phyloP scores from a whole-genome alignment of 1,140 invertebrate genomes.

The Leptinotarsa defecta region DNA sequence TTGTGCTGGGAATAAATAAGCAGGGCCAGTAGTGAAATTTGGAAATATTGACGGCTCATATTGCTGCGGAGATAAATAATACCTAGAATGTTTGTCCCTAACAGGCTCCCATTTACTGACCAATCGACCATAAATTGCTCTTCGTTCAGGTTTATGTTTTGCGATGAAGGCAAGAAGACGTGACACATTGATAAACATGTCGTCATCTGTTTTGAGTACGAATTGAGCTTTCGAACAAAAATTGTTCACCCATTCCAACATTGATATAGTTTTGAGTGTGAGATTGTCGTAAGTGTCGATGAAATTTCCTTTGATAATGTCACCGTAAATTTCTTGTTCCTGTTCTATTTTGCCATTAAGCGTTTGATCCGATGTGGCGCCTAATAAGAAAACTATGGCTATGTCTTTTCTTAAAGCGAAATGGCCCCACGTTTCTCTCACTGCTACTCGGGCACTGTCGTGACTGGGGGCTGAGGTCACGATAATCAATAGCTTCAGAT shows the following conservation, averaged over 20 bases:
- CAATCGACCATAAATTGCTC: conserved; percentile 78
- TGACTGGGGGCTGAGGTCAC: conserved; percentile 82
- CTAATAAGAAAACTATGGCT: conserved; percentile 76
- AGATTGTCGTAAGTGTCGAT: conserved; percentile 86
- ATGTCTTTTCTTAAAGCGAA: conserved; percentile 74
- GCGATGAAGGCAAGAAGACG: conserved; percentile 72
- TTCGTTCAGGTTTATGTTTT: conserved; percentile 67
- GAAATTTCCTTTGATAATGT: conserved; percentile 79
- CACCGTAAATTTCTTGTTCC: conserved; percentile 74
- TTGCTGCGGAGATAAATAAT: conserved; percentile 77
- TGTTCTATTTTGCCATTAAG: conserved; percentile 62
- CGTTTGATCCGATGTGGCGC: conserved; percentile 61
- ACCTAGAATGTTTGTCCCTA: conserved; percentile 81
- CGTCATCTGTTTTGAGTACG: conserved; percentile 86
- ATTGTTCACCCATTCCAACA: conserved; percentile 80
- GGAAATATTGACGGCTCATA: conserved; percentile 75
- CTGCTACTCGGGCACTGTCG: conserved; percentile 72
- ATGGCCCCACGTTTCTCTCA: conserved; percentile 87
- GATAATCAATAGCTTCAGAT: conserved; percentile 70
- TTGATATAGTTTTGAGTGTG: conserved; percentile 84
- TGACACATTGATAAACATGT: conserved; percentile 89
- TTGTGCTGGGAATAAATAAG: conserved; percentile 77
- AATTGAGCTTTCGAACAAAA: conserved; percentile 77
- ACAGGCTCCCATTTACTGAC: conserved; percentile 85
- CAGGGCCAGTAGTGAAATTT: conserved; percentile 85